Percentiles rank a stretch among this genome's conserved stretches.
Evolutionary conservation across 2,113 vertebrate genomes (phyloP).

Genomic region (Lota lota): DNA sequence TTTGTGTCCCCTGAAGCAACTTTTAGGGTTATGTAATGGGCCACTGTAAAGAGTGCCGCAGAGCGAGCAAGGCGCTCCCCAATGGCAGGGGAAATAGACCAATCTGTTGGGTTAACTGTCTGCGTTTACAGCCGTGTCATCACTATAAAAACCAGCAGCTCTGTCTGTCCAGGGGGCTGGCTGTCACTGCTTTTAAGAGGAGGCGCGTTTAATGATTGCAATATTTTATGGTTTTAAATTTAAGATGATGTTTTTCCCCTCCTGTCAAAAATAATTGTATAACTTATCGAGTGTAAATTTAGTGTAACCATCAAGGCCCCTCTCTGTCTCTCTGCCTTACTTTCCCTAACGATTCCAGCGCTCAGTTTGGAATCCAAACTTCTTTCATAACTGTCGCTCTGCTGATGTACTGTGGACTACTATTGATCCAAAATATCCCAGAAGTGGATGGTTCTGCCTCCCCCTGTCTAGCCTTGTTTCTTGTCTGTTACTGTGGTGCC

Average conservation of each 20-base stretch:
- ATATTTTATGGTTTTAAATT: too few relatives aligned
- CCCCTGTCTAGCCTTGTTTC: slow-evolving; percentile 46
- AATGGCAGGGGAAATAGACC: not conserved
- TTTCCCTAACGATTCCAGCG: too few relatives aligned
- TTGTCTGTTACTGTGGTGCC: slow-evolving; percentile 53
- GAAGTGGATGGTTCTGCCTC: not conserved
- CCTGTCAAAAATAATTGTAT: too few relatives aligned
- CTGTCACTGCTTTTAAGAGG: too few relatives aligned
- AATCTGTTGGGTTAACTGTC: slow-evolving; percentile 6
- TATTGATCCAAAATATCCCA: too few relatives aligned
- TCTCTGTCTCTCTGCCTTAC: too few relatives aligned
- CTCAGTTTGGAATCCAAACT: not conserved
- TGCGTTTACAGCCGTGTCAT: not conserved
- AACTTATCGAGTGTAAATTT: too few relatives aligned
- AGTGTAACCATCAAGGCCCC: too few relatives aligned
- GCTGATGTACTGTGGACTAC: not conserved
- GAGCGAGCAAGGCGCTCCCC: too few relatives aligned
- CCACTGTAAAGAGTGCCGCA: not conserved
- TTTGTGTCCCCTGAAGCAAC: slow-evolving; percentile 7
- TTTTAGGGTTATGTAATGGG: slow-evolving; percentile 17
- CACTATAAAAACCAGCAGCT: not conserved
- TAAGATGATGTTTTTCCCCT: too few relatives aligned
- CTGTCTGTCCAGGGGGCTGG: not conserved
- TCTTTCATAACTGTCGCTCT: not conserved
- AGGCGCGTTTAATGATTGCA: too few relatives aligned